These are phyloP conservation scores for Limonius californicus DNA, from an alignment of 1,140 invertebrate genomes.

Conservation along the genomic window DNA sequence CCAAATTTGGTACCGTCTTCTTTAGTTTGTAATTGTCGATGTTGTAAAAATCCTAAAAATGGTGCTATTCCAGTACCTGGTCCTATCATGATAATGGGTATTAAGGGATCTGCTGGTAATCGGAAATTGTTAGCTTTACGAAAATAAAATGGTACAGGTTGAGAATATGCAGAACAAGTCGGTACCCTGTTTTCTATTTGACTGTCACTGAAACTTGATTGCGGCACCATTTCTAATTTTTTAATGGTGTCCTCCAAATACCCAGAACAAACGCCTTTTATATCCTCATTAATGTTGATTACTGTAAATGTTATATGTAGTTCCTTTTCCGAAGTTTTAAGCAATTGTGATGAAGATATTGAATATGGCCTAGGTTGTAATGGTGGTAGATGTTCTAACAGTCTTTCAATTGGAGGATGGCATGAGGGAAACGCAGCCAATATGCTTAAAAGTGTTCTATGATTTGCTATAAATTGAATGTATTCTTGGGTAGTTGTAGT, in stretches of 20 bases:
- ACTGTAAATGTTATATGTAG: constrained; percentile 69
- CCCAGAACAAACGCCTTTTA: constrained; percentile 64
- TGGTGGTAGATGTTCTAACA: constrained; percentile 70
- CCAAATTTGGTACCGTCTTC: constrained; percentile 39
- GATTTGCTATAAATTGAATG: constrained; percentile 55
- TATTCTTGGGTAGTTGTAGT: constrained; percentile 61
- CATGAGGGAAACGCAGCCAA: constrained; percentile 62
- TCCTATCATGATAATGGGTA: constrained; percentile 72
- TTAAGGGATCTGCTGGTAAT: constrained; percentile 51
- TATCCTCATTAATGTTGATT: constrained; percentile 51
- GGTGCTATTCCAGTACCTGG: constrained; percentile 82
- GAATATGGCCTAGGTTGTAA: constrained; percentile 77
- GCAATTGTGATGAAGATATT: constrained; percentile 63
- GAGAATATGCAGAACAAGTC: too few species aligned
- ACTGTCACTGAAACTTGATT: neutral
- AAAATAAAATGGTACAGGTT: constrained; percentile 56
- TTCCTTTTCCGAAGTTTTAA: constrained; percentile 34
- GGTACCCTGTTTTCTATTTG: too few species aligned
- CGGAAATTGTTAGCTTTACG: constrained; percentile 57
- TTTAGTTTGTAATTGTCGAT: constrained; percentile 46
- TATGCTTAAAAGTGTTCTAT: constrained; percentile 60
- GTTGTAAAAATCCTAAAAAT: constrained; percentile 65
- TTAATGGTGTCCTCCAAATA: constrained; percentile 54
- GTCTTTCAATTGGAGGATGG: constrained; percentile 57
- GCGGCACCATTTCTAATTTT: neutral